Evolutionary conservation across 2,797 vertebrate species (phyloP), one percentile per base, ranked within the genome.

Genomic region (Crocidura indochinensis): DNA sequence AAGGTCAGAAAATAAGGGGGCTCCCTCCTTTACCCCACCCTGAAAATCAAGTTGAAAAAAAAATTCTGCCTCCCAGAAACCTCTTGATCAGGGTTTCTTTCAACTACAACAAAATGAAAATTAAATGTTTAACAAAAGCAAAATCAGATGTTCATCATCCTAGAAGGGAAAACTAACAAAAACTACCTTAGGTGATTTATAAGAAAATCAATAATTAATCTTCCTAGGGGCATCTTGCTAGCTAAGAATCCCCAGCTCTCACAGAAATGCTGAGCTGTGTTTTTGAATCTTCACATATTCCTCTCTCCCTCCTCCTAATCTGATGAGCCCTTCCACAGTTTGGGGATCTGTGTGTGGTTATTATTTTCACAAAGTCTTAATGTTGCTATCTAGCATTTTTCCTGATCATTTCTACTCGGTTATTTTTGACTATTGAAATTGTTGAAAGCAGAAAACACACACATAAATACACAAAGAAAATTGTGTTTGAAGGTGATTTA

Each of bases 161-260:
- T 80, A 53, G 78, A 87, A 94, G n/a, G 60, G 71, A 92, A 95
- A 94, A 72, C 64, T 80, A 93, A 90, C 53, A 94, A 79, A 67
- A 73, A 88, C 67, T 62, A 91, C 44, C 75, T 84, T 65, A 69
- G 74, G n/a, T 94, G 92, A 95, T 94, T 93, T 96, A 92, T 96
- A 91, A 51, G 88, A 95, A 96, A 95, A 95, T 95, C 92, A 94
- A 92, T 94, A 95, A 92, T 94, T 94, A 95, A 94, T 89, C 91
- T 95, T 95, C 78, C 38, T 76, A 47, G 46, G 81, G 72, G 68
- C 12, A 15, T 91, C 75, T 91, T 80, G 47, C 47, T 89, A 60
- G 81, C 47, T 92, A 81, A 79, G 81, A 94, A 77, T 90, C 90
- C 38, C 74, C 29, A 19, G 27, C 62, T 83, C 68, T 5, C 53